A percentile compares a stretch with the other conserved stretches of the same genome.
phyloP scores from a whole-genome alignment of 2,888 invertebrate genomes.

The Epinotia demarniana region DNA sequence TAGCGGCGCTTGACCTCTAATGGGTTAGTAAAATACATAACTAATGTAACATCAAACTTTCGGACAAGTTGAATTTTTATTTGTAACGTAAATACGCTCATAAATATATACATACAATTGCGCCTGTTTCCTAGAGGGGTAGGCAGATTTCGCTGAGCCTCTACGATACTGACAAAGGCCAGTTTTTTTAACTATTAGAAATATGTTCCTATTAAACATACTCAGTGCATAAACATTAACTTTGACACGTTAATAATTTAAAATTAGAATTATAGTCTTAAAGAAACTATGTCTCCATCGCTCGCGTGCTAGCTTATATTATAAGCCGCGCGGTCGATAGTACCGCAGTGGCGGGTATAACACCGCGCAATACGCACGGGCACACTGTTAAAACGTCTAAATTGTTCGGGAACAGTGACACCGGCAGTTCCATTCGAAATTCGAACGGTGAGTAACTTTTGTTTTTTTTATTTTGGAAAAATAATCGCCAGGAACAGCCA shows the following conservation, averaged over 20 bases:
- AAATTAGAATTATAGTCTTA: slow-evolving; percentile 60
- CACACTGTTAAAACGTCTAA: slow-evolving; percentile 46
- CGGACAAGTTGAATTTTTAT: too few species aligned
- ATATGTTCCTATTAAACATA: too few species aligned
- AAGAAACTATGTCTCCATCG: slow-evolving; percentile 57
- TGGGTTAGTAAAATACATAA: too few species aligned
- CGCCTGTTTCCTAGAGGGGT: too few species aligned
- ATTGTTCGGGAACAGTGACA: slow-evolving; percentile 53
- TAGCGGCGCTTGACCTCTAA: too few species aligned
- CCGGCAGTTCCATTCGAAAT: slow-evolving; percentile 54
- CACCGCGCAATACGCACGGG: slow-evolving; percentile 63
- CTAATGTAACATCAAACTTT: too few species aligned
- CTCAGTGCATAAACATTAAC: too few species aligned
- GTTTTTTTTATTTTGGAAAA: slow-evolving; percentile 32
- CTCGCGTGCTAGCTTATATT: slow-evolving; percentile 75
- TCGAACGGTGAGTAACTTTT: slow-evolving; percentile 54
- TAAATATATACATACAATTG: too few species aligned
- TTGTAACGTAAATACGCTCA: too few species aligned
- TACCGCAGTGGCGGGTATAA: slow-evolving; percentile 73
- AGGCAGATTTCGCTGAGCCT: too few species aligned
- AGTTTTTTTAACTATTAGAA: too few species aligned
- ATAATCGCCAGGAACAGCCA: slow-evolving; percentile 9
- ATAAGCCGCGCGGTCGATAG: slow-evolving; percentile 73
- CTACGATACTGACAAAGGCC: too few species aligned
- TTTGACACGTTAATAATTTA: slow-evolving; percentile 20